A percentile compares a stretch with the other conserved stretches of the same genome.
phyloP scores from a whole-genome alignment of 2,888 invertebrate species.

The Hylaea fasciaria region DNA sequence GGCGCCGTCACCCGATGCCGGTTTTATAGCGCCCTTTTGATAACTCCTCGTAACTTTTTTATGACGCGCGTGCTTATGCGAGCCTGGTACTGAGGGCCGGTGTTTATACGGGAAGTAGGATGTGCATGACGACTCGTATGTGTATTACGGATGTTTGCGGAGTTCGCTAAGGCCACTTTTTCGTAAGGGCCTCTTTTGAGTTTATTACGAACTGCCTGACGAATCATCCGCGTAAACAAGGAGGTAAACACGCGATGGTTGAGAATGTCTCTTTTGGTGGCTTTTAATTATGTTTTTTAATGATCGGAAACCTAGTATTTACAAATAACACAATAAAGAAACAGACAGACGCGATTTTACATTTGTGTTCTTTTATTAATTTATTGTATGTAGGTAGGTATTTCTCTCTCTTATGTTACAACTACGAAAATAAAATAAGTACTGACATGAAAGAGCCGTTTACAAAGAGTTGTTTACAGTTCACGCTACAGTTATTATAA shows the following conservation, averaged over 20 bases:
- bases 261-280: no score
- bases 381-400: no score
- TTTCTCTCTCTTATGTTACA: no score
- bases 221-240: not conserved
- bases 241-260: not conserved
- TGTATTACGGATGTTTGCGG: not conserved
- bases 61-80: slow-evolving; percentile 68
- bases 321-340: no score
- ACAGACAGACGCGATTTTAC: no score
- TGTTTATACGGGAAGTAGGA: slow-evolving; percentile 46
- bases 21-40: slow-evolving; percentile 73
- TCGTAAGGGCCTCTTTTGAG: not conserved
- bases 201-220: not conserved
- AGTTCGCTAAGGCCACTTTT: not conserved
- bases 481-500: no score
- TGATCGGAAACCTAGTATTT: no score
- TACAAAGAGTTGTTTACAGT: no score
- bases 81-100: slow-evolving; percentile 61
- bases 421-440: no score
- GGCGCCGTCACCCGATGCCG: slow-evolving; percentile 56
- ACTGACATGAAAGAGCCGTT: no score
- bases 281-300: no score
- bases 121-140: slow-evolving; percentile 36
- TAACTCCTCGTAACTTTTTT: slow-evolving; percentile 77
- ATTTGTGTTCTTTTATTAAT: no score